Percentiles rank a stretch among this genome's conserved stretches.
Conservation (phyloP, 2,797 vertebrate species). For the Acomys russatus region DNA sequence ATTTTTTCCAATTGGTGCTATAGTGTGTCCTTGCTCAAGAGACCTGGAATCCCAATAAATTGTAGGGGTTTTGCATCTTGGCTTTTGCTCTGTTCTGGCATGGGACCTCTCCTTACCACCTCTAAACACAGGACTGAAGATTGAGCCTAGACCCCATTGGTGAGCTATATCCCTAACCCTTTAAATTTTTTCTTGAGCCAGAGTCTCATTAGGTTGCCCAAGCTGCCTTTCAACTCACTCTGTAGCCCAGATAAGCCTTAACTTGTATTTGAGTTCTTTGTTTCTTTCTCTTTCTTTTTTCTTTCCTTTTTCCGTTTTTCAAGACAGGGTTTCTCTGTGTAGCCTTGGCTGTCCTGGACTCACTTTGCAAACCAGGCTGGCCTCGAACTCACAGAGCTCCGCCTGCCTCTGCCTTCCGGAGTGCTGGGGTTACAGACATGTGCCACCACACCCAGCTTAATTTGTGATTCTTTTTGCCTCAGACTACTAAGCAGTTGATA, state of each 20-base stretch:
- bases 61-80: background rate
- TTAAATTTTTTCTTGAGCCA: background rate
- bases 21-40: background rate
- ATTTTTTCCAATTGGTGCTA: background rate
- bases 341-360: too few species aligned
- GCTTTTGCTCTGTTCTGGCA: background rate
- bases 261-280: too few species aligned
- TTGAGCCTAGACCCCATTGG: background rate
- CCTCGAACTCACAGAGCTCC: too few species aligned
- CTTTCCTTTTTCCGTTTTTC: too few species aligned
- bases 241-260: background rate
- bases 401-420: too few species aligned
- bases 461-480: background rate
- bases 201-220: background rate
- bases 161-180: background rate
- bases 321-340: too few species aligned
- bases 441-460: background rate
- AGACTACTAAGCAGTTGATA: background rate
- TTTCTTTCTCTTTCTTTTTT: too few species aligned
- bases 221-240: background rate
- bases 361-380: too few species aligned
- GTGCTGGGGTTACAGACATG: too few species aligned
- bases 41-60: background rate
- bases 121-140: background rate
- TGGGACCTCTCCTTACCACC: background rate